These are phyloP conservation scores for Hormiphora californensis DNA, from an alignment of 37 sponge, comb jelly and placozoan species.

Conservation along the genomic window DNA sequence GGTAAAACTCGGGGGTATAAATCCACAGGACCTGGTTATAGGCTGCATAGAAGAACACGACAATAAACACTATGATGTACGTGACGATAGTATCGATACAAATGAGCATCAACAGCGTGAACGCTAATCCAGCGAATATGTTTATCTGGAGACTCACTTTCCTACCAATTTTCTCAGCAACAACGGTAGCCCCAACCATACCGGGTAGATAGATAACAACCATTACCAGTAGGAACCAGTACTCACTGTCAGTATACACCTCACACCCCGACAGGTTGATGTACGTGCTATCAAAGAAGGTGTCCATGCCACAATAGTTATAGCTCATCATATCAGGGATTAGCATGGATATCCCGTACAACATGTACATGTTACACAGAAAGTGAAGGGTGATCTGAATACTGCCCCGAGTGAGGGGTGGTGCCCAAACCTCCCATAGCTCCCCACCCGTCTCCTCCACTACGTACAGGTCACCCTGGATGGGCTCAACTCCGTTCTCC, in stretches of 20 bases:
- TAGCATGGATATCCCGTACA: slow-evolving; percentile 3
- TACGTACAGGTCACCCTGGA: neutral
- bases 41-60: neutral
- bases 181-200: neutral
- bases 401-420: slow-evolving; percentile 42
- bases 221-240: neutral
- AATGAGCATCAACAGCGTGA: slow-evolving; percentile 7
- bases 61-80: neutral
- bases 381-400: slow-evolving; percentile 48
- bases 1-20: slow-evolving; percentile 49
- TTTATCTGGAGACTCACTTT: neutral
- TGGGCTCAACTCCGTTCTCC: neutral
- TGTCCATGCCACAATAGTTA: slow-evolving; percentile 10
- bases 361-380: slow-evolving; percentile 23
- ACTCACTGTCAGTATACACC: neutral
- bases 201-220: neutral
- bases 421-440: slow-evolving; percentile 5
- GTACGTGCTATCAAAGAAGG: neutral
- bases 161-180: slow-evolving; percentile 3
- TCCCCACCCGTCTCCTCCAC: slow-evolving; percentile 5
- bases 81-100: neutral
- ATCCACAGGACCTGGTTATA: slow-evolving; percentile 47
- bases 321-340: slow-evolving; percentile 7
- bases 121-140: neutral
- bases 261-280: neutral